Percentiles rank a stretch among this genome's conserved stretches.
These are phyloP conservation scores for Phalacrocorax aristotelis DNA, from an alignment of 2,113 vertebrate genomes.

Conservation along the genomic window DNA sequence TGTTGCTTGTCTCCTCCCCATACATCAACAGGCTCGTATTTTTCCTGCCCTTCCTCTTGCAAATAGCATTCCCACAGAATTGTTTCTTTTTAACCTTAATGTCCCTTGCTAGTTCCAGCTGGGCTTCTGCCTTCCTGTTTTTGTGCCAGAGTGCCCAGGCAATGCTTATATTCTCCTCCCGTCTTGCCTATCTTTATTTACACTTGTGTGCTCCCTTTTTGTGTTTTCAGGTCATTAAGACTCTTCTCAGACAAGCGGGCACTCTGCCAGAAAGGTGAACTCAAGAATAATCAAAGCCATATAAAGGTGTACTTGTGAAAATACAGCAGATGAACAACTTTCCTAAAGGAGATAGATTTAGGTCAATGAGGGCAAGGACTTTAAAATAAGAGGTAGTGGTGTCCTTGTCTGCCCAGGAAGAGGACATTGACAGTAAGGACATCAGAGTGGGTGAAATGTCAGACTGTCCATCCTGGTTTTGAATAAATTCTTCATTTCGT, in stretches of 20 bases:
- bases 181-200: slow-evolving; percentile 19
- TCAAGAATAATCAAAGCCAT: background rate
- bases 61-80: background rate
- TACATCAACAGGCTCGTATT: background rate
- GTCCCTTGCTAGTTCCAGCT: background rate
- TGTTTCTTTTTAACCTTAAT: slow-evolving; percentile 30
- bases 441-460: background rate
- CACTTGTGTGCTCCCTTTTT: background rate
- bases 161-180: slow-evolving; percentile 14
- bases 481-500: background rate
- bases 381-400: background rate
- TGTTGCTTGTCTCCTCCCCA: background rate
- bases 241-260: background rate
- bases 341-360: background rate
- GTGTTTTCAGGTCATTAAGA: slow-evolving; percentile 34
- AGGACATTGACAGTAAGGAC: background rate
- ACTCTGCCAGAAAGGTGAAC: background rate
- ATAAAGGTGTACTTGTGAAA: slow-evolving; percentile 5
- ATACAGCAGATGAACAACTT: background rate
- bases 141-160: background rate
- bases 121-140: slow-evolving; percentile 6
- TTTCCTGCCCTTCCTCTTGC: background rate
- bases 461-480: background rate
- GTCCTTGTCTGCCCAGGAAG: background rate
- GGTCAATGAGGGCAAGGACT: background rate